A percentile compares a stretch with the other conserved stretches of the same genome.
Conservation (phyloP, 1,140 invertebrate genomes). For the Agrypnia vestita region DNA sequence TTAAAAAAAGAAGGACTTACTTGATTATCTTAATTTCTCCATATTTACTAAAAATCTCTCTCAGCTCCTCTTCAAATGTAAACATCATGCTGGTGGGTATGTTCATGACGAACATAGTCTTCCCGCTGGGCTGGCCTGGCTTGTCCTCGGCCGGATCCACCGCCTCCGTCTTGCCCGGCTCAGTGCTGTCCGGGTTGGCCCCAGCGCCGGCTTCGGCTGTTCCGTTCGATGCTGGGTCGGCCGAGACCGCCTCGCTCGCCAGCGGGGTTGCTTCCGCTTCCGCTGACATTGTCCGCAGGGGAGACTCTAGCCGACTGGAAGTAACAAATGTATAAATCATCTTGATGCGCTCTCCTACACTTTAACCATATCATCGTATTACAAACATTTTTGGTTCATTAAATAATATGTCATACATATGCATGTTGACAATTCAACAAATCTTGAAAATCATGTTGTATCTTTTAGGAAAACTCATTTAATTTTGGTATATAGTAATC, state of each 20-base stretch:
- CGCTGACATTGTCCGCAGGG: constrained; percentile 9
- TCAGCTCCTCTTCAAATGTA: constrained; percentile 38
- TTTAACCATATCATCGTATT: no score
- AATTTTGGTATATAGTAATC: no score
- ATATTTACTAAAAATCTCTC: constrained; percentile 47
- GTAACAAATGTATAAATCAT: neutral
- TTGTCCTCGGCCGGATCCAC: neutral
- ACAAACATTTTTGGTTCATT: no score
- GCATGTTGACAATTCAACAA: no score
- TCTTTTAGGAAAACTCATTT: no score
- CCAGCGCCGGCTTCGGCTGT: neutral
- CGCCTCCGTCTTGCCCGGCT: constrained; percentile 5
- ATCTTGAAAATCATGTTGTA: no score
- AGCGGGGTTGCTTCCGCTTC: neutral
- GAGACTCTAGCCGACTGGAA: neutral
- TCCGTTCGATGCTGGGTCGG: neutral
- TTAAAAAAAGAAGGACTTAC: constrained; percentile 38
- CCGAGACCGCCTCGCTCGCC: neutral
- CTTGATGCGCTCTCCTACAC: neutral
- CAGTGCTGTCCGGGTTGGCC: neutral
- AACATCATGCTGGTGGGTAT: constrained; percentile 40
- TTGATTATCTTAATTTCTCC: constrained; percentile 50
- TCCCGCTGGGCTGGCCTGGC: constrained; percentile 48
- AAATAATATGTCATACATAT: no score
- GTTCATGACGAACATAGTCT: constrained; percentile 50